Evolutionary conservation across 2,888 invertebrate genomes (phyloP), one percentile per base, ranked within the genome.

Genomic region (Nomada fucata): DNA sequence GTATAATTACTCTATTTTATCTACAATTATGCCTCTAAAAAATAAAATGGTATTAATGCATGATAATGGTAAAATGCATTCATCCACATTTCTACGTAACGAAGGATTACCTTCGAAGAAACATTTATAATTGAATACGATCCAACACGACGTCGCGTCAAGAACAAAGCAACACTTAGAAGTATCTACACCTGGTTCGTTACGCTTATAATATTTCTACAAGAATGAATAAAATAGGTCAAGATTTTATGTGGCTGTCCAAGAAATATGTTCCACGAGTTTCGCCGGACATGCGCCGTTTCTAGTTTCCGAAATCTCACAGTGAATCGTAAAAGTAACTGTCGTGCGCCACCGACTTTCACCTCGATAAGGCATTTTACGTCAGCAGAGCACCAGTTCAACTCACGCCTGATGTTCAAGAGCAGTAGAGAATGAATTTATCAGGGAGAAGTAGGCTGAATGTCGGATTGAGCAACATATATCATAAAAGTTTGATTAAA

Each of bases 321-420:
- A 36, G 10, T 57, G 61, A 53, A 69, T 55, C 82, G 42, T 69
- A 75, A 78, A 76, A 64, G 70, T 71, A 63, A 72, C 57, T 55
- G 59, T 76, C 77, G 75, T 75, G 36, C 52, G n/a, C 52, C 67
- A 64, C 70, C 73, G 76, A 86, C 86, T 86, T 86, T 86, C 86
- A 84, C 86, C 71, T 57, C 75, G 86, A 76, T 80, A 84, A 78
- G 59, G 65, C 76, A 42, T 72, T 69, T 82, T 86, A 64, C 86
- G 86, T 86, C 86, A 55, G 55, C 55, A 55, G n/a, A 55, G 23
- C 20, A 55, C 55, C n/a, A 10, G 55, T 55, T 20, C 20, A 20
- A 55, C 20, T 20, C 10, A 11, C 5, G 26, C 1, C 29, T 18
- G 59, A 67, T 52, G 15, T 52, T 36, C 47, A 18, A 29, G 52